Conservation (phyloP, 2,888 invertebrate species). For the Proisotoma minuta region DNA sequence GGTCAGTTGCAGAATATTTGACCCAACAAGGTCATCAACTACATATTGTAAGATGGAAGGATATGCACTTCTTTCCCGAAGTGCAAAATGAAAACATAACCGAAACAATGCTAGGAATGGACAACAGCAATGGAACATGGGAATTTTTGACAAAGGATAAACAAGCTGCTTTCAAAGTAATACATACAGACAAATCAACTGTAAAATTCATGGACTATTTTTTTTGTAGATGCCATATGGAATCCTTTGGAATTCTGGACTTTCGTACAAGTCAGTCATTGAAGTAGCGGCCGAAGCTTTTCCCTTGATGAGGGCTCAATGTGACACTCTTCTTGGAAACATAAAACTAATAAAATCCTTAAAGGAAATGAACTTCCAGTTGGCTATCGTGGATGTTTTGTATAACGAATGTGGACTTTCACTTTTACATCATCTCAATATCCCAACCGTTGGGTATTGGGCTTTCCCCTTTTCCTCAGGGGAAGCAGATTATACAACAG, state of each 20-base stretch:
- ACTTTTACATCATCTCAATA: slow-evolving; percentile 47
- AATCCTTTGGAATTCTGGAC: slow-evolving; percentile 47
- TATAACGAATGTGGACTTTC: slow-evolving; percentile 49
- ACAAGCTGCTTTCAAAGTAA: slow-evolving; percentile 45
- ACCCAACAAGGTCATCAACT: slow-evolving; percentile 48
- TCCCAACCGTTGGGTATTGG: slow-evolving; percentile 50
- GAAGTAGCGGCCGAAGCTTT: slow-evolving; percentile 47
- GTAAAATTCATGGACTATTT: background rate
- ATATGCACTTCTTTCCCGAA: slow-evolving; percentile 44
- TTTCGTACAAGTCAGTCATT: slow-evolving; percentile 44
- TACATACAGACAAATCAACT: background rate
- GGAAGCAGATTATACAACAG: slow-evolving; percentile 49
- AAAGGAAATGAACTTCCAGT: slow-evolving; percentile 44
- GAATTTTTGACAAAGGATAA: slow-evolving; percentile 47
- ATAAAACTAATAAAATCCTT: slow-evolving; percentile 38
- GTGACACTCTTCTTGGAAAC: slow-evolving; percentile 48
- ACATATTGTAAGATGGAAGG: slow-evolving; percentile 47
- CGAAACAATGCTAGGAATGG: slow-evolving; percentile 46
- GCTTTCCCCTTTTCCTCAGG: slow-evolving; percentile 49
- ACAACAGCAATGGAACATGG: slow-evolving; percentile 47
- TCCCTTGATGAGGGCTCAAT: slow-evolving; percentile 47
- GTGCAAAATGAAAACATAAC: slow-evolving; percentile 46
- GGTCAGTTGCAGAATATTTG: slow-evolving; percentile 47
- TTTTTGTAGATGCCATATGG: slow-evolving; percentile 44
- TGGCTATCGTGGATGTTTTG: slow-evolving; percentile 49